Conservation (phyloP, 2,113 vertebrate species). For the Lasiurus cinereus region DNA sequence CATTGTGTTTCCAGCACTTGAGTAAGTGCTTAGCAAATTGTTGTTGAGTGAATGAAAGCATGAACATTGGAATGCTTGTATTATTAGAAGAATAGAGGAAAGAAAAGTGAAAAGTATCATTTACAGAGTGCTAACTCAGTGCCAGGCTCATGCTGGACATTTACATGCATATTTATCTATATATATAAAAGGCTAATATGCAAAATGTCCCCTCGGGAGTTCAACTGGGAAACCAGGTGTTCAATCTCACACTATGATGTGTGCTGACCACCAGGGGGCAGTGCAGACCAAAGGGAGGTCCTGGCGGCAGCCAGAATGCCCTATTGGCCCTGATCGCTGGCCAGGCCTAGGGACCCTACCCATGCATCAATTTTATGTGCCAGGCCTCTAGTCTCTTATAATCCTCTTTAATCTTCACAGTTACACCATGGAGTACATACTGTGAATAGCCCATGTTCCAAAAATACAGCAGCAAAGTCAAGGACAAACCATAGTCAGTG, state of each 20-base stretch:
- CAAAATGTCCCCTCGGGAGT: too few relatives aligned
- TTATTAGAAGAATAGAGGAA: conserved; percentile 1
- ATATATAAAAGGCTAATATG: too few relatives aligned
- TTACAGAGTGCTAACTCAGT: background rate
- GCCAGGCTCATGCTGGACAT: background rate
- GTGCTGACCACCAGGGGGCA: too few relatives aligned
- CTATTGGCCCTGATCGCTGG: too few relatives aligned
- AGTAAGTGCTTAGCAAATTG: background rate
- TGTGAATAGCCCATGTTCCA: background rate
- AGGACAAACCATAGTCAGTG: background rate
- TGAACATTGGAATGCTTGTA: background rate
- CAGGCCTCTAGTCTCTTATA: background rate
- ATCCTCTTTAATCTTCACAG: background rate
- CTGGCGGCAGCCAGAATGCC: too few relatives aligned
- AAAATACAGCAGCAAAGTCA: background rate
- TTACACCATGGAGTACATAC: background rate
- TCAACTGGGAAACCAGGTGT: too few relatives aligned
- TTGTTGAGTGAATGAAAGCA: background rate
- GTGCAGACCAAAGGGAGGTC: too few relatives aligned
- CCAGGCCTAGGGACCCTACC: too few relatives aligned
- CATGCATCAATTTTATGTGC: too few relatives aligned
- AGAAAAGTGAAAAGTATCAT: background rate
- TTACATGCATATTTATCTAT: background rate
- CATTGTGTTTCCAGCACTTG: background rate
- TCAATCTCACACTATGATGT: too few relatives aligned